Conservation (phyloP, 2,888 invertebrate genomes). For the Cinara cedri region DNA sequence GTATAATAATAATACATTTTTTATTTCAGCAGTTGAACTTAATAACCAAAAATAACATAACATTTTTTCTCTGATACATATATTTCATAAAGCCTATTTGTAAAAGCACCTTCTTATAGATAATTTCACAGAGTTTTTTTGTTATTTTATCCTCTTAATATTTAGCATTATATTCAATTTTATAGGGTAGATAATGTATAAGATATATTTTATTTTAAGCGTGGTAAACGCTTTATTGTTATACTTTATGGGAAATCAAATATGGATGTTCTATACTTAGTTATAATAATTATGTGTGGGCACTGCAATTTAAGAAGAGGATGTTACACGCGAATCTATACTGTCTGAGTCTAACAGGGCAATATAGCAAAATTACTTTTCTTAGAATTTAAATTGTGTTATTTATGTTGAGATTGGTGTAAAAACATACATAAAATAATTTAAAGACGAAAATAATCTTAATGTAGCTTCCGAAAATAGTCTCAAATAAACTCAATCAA, state of each 20-base stretch:
- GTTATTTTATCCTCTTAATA: not conserved
- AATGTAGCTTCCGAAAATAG: too few species aligned
- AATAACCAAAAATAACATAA: not conserved
- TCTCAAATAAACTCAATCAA: too few species aligned
- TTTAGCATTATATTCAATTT: not conserved
- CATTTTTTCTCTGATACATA: not conserved
- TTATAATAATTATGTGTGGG: not conserved
- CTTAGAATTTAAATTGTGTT: too few species aligned
- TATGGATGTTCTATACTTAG: not conserved
- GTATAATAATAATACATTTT: not conserved
- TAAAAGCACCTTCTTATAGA: slow-evolving; percentile 4
- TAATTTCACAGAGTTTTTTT: not conserved
- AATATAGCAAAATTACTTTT: too few species aligned
- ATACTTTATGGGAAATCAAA: too few species aligned
- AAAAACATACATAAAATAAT: too few species aligned
- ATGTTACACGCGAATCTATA: too few species aligned
- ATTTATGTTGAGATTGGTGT: too few species aligned
- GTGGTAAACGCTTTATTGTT: not conserved
- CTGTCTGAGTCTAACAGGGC: too few species aligned
- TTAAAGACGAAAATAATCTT: too few species aligned
- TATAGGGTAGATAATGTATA: not conserved
- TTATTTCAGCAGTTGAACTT: slow-evolving; percentile 5
- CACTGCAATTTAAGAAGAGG: too few species aligned
- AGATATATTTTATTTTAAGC: not conserved
- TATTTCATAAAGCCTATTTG: slow-evolving; percentile 27